Conservation (phyloP, 1,140 invertebrate genomes). For the Melitaea cinxia region DNA sequence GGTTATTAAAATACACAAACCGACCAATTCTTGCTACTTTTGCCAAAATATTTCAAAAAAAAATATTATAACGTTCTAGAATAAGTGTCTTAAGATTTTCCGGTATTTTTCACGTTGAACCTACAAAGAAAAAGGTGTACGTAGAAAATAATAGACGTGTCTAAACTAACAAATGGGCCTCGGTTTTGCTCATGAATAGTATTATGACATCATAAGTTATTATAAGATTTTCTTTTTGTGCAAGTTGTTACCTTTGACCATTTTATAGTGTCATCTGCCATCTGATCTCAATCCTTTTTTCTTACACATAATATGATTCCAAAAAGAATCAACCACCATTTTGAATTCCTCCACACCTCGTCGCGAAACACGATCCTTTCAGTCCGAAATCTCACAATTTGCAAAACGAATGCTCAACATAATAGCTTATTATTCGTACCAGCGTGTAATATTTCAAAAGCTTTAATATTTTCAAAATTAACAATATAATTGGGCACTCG, state of each 20-base stretch:
- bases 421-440: slow-evolving; percentile 76
- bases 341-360: slow-evolving; percentile 33
- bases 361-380: slow-evolving; percentile 20
- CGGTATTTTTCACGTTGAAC: slow-evolving; percentile 22
- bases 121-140: slow-evolving; percentile 21
- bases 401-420: slow-evolving; percentile 43
- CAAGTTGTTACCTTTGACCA: too few relatives aligned
- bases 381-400: slow-evolving; percentile 34
- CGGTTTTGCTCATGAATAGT: not conserved
- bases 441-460: slow-evolving; percentile 75
- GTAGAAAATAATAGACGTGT: slow-evolving; percentile 16
- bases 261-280: slow-evolving; percentile 14
- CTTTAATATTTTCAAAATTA: slow-evolving; percentile 79
- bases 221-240: too few relatives aligned
- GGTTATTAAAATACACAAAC: too few relatives aligned
- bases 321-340: slow-evolving; percentile 18
- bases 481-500: slow-evolving; percentile 80
- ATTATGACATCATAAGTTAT: not conserved
- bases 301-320: slow-evolving; percentile 6
- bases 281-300: slow-evolving; percentile 6
- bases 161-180: not conserved
- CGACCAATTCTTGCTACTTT: too few relatives aligned
- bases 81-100: slow-evolving; percentile 8
- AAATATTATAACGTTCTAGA: too few relatives aligned
- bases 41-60: too few relatives aligned